Conservation (phyloP, 2,888 invertebrate genomes). For the Erpobdella octoculata region DNA sequence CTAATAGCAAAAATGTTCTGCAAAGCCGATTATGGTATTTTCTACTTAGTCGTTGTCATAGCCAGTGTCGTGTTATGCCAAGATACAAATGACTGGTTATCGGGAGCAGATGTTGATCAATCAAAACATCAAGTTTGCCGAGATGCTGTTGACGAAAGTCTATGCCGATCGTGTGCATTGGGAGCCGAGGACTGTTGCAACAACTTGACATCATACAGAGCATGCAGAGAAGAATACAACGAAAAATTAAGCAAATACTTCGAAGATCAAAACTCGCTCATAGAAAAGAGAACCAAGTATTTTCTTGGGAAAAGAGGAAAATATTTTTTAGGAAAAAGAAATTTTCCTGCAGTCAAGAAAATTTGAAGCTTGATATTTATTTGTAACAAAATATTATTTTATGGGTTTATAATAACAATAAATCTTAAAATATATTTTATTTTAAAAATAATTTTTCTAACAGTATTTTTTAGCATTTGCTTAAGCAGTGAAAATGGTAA, state of each 20-base stretch:
- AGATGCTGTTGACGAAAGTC: neutral
- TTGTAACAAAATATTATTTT: no score
- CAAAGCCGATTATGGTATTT: neutral
- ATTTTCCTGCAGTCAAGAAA: no score
- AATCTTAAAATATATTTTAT: no score
- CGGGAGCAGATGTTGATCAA: neutral
- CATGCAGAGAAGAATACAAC: neutral
- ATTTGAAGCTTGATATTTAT: no score
- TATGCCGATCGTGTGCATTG: neutral
- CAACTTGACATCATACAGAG: neutral
- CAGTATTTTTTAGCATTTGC: no score
- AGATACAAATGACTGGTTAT: neutral
- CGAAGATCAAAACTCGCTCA: neutral
- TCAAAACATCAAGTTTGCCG: neutral
- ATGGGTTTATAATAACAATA: no score
- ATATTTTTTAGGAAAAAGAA: conserved; percentile 23
- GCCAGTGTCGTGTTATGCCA: neutral
- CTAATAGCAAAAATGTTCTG: neutral
- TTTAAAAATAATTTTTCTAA: no score
- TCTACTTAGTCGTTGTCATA: neutral
- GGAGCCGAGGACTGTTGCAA: neutral
- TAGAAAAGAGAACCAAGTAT: conserved; percentile 14
- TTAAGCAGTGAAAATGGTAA: no score
- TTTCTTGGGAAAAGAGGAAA: conserved; percentile 22
- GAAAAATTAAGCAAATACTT: neutral